Percentiles rank a stretch among this genome's conserved stretches.
These are phyloP conservation scores for Australoheros facetus DNA, from an alignment of 2,797 vertebrate species.

Conservation along the genomic window DNA sequence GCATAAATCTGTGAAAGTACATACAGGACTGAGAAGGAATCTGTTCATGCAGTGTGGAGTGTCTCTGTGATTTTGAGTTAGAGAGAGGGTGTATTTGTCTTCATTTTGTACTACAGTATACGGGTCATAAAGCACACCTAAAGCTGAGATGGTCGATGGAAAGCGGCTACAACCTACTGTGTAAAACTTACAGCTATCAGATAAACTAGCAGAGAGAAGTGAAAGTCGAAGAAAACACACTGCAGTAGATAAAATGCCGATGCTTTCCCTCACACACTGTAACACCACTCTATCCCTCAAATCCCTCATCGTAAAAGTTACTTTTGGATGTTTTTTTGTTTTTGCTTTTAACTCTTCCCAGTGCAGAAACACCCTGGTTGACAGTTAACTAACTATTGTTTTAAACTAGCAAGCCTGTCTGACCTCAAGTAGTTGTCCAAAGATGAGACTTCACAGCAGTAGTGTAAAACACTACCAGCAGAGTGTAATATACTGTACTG, in stretches of 20 bases:
- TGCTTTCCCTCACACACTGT: constrained; percentile 10
- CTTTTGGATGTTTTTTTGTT: constrained; percentile 66
- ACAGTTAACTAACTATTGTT: constrained; percentile 67
- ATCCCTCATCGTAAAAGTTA: constrained; percentile 76
- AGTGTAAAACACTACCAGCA: constrained; percentile 33
- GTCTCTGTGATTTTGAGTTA: neutral
- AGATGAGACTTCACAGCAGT: neutral
- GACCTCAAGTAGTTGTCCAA: neutral
- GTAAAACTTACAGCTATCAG: constrained; percentile 73
- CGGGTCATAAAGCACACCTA: constrained; percentile 62
- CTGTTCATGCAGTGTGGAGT: neutral
- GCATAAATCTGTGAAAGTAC: neutral
- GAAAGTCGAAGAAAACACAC: constrained; percentile 6
- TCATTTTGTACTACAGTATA: constrained; percentile 2
- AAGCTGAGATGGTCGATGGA: constrained; percentile 64
- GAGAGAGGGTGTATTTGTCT: neutral
- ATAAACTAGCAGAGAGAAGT: constrained; percentile 55
- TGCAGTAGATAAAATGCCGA: constrained; percentile 63
- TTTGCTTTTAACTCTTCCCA: constrained; percentile 66
- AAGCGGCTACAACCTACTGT: constrained; percentile 58
- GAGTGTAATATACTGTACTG: constrained; percentile 6
- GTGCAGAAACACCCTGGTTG: constrained; percentile 55
- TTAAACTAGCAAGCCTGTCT: constrained; percentile 49
- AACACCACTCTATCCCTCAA: constrained; percentile 34
- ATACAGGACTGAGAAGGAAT: neutral